These are phyloP conservation scores for Zonotrichia albicollis DNA, from an alignment of 2,797 vertebrate species.

Conservation along the genomic window DNA sequence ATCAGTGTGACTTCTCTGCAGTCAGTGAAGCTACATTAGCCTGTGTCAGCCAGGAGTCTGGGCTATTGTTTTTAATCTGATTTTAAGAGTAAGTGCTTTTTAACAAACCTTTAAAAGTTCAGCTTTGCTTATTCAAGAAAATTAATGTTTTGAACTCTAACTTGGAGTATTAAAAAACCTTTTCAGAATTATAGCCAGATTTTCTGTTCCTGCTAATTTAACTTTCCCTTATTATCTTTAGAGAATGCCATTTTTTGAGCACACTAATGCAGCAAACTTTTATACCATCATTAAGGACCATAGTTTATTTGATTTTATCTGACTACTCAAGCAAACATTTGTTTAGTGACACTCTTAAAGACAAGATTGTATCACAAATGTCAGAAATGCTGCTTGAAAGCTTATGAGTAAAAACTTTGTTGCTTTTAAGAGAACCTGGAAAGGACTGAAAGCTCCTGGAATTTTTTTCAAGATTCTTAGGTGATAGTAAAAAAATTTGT, in stretches of 20 bases:
- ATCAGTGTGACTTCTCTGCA: neutral
- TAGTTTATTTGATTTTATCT: constrained; percentile 40
- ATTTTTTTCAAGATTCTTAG: neutral
- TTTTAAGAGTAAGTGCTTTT: neutral
- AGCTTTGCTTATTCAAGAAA: constrained; percentile 34
- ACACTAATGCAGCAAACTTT: constrained; percentile 20
- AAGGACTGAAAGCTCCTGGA: neutral
- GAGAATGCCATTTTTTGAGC: neutral
- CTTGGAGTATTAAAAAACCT: neutral
- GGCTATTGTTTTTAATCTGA: neutral
- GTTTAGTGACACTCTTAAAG: neutral
- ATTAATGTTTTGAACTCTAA: constrained; percentile 28
- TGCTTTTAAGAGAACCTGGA: neutral
- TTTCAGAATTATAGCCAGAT: constrained; percentile 12
- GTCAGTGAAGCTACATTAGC: neutral
- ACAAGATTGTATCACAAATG: constrained; percentile 1
- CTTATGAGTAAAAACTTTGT: neutral
- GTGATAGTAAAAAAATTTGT: neutral
- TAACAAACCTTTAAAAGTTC: constrained; percentile 17
- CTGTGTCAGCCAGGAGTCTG: neutral
- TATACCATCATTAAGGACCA: constrained; percentile 23
- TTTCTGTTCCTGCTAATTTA: constrained; percentile 31
- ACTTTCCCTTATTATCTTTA: constrained; percentile 17
- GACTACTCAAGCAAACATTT: constrained; percentile 44
- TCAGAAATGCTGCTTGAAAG: constrained; percentile 36